Conservation (phyloP, 2,797 vertebrate species). For the Pangasius macronema region DNA sequence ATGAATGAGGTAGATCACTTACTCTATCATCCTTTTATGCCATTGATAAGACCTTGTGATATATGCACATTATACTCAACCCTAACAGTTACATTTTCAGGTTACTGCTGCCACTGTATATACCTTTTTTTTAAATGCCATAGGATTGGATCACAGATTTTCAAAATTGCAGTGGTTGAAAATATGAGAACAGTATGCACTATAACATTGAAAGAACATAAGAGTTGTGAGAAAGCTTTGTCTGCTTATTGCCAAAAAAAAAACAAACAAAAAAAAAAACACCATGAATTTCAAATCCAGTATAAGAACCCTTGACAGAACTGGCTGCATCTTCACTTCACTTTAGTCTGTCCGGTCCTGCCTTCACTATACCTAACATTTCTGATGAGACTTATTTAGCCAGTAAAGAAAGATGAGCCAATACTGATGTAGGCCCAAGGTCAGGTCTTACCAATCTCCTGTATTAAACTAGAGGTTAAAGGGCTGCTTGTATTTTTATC, state of each 20-base stretch:
- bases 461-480: slow-evolving; percentile 39
- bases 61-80: background rate
- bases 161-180: background rate
- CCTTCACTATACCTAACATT: slow-evolving; percentile 43
- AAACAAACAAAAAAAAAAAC: slow-evolving; percentile 10
- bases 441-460: slow-evolving; percentile 46
- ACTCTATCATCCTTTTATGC: background rate
- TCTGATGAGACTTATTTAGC: slow-evolving; percentile 51
- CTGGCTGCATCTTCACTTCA: slow-evolving; percentile 9
- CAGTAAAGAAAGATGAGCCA: slow-evolving; percentile 46
- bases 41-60: background rate
- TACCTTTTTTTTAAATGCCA: background rate
- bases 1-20: background rate
- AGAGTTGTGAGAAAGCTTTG: slow-evolving; percentile 38
- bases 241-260: slow-evolving; percentile 38
- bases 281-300: slow-evolving; percentile 50
- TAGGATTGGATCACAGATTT: background rate
- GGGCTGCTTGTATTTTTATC: background rate
- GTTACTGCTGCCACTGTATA: background rate
- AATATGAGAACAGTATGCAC: background rate
- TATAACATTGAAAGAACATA: background rate
- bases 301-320: slow-evolving; percentile 44
- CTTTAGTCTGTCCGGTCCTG: slow-evolving; percentile 12
- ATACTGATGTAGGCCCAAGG: slow-evolving; percentile 42
- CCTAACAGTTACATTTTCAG: background rate